phyloP scores from a whole-genome alignment of 2,113 vertebrate genomes.

The Vulpes lagopus region DNA sequence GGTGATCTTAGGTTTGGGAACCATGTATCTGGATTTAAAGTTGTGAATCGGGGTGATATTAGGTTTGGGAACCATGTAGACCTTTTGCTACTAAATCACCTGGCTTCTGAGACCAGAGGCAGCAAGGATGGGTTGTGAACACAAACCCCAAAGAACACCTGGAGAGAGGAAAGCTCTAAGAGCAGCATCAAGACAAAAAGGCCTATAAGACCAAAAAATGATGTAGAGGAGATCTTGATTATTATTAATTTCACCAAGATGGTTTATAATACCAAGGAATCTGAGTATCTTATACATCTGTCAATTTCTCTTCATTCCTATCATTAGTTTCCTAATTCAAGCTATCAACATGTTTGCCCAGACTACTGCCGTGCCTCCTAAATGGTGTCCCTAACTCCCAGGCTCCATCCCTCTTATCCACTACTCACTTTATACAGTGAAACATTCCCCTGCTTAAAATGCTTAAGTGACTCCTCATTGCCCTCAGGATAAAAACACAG shows the following conservation, averaged over 20 bases:
- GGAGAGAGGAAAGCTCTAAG: background rate
- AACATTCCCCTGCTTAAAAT: background rate
- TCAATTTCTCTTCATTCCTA: background rate
- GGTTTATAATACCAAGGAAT: background rate
- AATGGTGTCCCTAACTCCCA: background rate
- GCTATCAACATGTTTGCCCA: background rate
- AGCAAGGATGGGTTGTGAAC: background rate
- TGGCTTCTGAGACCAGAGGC: background rate
- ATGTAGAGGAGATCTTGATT: background rate
- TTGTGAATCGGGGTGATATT: background rate
- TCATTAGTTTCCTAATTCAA: background rate
- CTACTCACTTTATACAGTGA: background rate
- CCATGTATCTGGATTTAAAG: too few species aligned
- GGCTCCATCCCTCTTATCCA: background rate
- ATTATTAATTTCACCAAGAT: background rate
- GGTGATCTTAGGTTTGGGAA: background rate
- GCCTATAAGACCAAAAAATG: background rate
- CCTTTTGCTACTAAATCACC: background rate
- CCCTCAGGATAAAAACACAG: background rate
- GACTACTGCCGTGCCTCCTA: background rate
- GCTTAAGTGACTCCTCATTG: background rate
- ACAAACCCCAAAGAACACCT: background rate
- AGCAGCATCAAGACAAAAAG: background rate
- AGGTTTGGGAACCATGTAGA: background rate
- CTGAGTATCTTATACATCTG: background rate